These are phyloP conservation scores for Cerastis leucographa DNA, from an alignment of 2,888 invertebrate genomes.

Conservation along the genomic window DNA sequence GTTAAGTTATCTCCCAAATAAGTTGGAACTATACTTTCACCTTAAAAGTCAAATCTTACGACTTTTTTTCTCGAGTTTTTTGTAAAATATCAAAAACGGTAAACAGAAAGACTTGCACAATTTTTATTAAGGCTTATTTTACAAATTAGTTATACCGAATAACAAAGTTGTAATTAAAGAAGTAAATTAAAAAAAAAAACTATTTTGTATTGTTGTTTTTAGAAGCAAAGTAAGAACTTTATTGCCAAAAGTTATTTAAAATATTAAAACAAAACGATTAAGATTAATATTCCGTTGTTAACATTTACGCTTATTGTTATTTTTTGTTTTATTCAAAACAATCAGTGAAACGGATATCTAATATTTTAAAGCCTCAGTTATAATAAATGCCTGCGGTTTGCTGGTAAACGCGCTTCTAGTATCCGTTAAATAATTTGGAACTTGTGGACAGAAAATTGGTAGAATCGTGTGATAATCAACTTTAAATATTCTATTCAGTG, in stretches of 20 bases:
- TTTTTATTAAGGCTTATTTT: background rate
- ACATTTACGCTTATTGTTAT: background rate
- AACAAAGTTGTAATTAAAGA: background rate
- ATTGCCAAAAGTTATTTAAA: background rate
- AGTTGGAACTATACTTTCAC: constrained; percentile 32
- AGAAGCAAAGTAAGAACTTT: background rate
- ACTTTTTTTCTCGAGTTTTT: constrained; percentile 13
- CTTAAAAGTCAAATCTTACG: constrained; percentile 19
- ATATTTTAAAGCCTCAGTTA: background rate
- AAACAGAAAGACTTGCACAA: background rate
- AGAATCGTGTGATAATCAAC: no score
- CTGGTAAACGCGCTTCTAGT: background rate
- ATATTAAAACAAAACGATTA: background rate
- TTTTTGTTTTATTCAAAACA: background rate
- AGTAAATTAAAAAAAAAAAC: no score
- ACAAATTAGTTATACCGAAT: background rate
- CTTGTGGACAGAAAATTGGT: background rate
- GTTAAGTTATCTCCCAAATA: constrained; percentile 35
- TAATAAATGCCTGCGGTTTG: constrained; percentile 14
- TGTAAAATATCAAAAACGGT: constrained; percentile 2
- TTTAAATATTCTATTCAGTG: background rate
- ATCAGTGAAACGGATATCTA: background rate
- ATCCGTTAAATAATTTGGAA: constrained; percentile 8
- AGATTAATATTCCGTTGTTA: background rate
- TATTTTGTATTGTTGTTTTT: no score